Evolutionary conservation across 2,888 invertebrate species (phyloP).

Genomic region (Cephus rjabovi): DNA sequence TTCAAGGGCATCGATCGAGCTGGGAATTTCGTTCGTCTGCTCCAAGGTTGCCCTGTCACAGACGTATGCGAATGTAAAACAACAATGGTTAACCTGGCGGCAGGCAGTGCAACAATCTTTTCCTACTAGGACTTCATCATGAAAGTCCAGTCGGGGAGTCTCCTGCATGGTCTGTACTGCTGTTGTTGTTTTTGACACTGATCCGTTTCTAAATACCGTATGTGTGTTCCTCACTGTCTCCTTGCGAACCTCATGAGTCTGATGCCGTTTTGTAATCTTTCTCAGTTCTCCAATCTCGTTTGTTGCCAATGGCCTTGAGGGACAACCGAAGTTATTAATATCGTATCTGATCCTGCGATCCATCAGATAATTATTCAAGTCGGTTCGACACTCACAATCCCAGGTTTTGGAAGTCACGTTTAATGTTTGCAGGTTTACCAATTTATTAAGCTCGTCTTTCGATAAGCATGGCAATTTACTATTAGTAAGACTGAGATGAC

Average conservation of each 20-base stretch:
- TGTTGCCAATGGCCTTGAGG: background rate
- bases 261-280: background rate
- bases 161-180: background rate
- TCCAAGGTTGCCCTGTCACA: background rate
- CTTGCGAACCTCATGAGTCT: background rate
- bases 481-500: slow-evolving; percentile 37
- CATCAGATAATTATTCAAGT: slow-evolving; percentile 34
- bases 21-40: slow-evolving; percentile 9
- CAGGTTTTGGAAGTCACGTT: slow-evolving; percentile 45
- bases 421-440: slow-evolving; percentile 37
- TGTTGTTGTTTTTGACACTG: background rate
- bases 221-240: background rate
- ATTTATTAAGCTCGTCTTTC: slow-evolving; percentile 28
- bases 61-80: background rate
- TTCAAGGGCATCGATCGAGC: background rate
- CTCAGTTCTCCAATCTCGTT: background rate
- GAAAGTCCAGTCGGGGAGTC: background rate
- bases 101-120: background rate
- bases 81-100: too few relatives aligned
- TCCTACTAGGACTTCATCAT: background rate
- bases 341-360: slow-evolving; percentile 39
- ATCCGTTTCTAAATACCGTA: background rate
- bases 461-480: slow-evolving; percentile 44
- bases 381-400: slow-evolving; percentile 39
- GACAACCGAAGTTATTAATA: slow-evolving; percentile 35